Evolutionary conservation across 2,888 invertebrate species (phyloP).

Genomic region (Nemotelus nigrinus): DNA sequence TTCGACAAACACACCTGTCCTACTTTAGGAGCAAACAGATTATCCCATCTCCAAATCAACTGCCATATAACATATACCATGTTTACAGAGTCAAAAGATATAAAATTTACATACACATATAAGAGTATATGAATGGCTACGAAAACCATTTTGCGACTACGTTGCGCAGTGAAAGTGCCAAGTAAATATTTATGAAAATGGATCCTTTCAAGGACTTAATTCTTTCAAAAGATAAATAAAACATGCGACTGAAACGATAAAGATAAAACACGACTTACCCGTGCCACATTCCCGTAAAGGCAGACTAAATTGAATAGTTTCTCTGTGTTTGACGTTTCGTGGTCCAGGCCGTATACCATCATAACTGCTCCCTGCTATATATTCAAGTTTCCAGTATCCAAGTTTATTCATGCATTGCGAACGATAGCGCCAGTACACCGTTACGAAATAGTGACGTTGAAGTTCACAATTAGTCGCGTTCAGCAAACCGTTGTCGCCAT

Average conservation of each 20-base stretch:
- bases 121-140: no score
- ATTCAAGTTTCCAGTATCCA: slow-evolving; percentile 22
- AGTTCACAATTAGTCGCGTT: neutral
- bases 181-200: slow-evolving; percentile 16
- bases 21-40: neutral
- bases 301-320: slow-evolving; percentile 98
- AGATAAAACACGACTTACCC: slow-evolving; percentile 72
- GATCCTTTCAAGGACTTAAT: slow-evolving; percentile 15
- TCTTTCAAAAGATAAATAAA: neutral
- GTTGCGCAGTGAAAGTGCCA: neutral
- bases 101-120: no score
- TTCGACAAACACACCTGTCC: neutral
- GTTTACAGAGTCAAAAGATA: no score
- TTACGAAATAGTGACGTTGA: neutral
- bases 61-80: no score
- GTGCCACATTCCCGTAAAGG: slow-evolving; percentile 96
- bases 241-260: neutral
- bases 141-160: no score
- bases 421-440: neutral
- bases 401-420: slow-evolving; percentile 18
- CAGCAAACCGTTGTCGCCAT: neutral
- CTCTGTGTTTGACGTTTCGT: slow-evolving; percentile 93
- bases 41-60: neutral
- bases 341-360: slow-evolving; percentile 98
- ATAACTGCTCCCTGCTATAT: slow-evolving; percentile 83